These are phyloP conservation scores for Argyra leucocephala DNA, from an alignment of 2,888 invertebrate species.

Conservation along the genomic window DNA sequence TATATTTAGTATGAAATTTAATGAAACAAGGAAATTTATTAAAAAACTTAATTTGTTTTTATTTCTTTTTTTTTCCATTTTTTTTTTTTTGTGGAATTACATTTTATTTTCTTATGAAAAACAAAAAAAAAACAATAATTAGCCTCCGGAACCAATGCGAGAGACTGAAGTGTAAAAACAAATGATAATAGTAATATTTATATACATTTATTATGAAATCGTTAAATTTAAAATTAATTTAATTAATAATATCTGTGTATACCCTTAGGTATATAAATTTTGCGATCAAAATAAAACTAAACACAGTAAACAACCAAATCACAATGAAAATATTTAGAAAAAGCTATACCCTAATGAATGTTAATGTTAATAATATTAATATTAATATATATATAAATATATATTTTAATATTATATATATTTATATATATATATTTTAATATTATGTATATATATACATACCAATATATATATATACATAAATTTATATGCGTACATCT, in stretches of 20 bases:
- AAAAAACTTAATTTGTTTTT: too few species aligned
- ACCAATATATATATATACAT: constrained; percentile 24
- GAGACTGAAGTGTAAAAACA: constrained; percentile 60
- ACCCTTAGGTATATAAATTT: too few species aligned
- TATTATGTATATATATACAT: constrained; percentile 16
- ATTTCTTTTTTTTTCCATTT: too few species aligned
- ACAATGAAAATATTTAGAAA: too few species aligned
- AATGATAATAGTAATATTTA: constrained; percentile 24
- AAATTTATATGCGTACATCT: constrained; percentile 18
- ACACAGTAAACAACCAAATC: neutral
- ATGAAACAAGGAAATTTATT: too few species aligned
- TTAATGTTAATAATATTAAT: constrained; percentile 13
- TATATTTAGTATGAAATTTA: too few species aligned
- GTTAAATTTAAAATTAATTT: constrained; percentile 18
- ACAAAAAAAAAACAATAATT: too few species aligned
- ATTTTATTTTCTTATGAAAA: too few species aligned
- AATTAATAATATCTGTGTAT: constrained; percentile 21
- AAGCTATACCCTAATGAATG: too few species aligned
- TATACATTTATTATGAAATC: constrained; percentile 21
- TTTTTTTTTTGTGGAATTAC: too few species aligned
- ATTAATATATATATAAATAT: constrained; percentile 46
- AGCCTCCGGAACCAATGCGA: constrained; percentile 66
- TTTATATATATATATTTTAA: constrained; percentile 15
- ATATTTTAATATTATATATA: constrained; percentile 31
- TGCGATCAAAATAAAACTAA: constrained; percentile 13